Conservation (phyloP, 2,113 vertebrate genomes). For the Limanda limanda region DNA sequence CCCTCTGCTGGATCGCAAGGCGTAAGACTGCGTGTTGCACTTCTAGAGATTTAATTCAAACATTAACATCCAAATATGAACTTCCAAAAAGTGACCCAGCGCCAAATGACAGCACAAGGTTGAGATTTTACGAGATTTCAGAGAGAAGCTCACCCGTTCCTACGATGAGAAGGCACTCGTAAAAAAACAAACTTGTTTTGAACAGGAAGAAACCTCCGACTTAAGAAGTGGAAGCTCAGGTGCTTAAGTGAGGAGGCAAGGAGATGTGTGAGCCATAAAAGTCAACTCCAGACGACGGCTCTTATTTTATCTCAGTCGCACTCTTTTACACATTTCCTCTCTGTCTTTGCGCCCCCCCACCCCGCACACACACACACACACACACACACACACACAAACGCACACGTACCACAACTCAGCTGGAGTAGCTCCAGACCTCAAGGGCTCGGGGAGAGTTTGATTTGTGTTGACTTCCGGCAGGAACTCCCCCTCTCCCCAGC, state of each 20-base stretch:
- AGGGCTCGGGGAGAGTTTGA: conserved; percentile 74
- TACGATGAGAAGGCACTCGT: too few relatives aligned
- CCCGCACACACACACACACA: conserved; percentile 14
- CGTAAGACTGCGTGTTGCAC: neutral
- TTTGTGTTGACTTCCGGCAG: conserved; percentile 78
- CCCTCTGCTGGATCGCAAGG: neutral
- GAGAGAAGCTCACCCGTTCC: too few relatives aligned
- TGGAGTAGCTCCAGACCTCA: conserved; percentile 70
- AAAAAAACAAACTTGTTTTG: too few relatives aligned
- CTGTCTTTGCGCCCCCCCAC: conserved; percentile 1
- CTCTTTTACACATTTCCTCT: conserved; percentile 38
- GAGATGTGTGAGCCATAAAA: conserved; percentile 38
- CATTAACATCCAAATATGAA: too few relatives aligned
- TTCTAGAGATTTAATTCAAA: too few relatives aligned
- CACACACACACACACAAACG: conserved; percentile 21
- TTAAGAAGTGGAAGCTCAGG: conserved; percentile 8
- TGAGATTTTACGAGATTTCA: too few relatives aligned
- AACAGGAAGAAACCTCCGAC: neutral
- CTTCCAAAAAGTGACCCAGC: too few relatives aligned
- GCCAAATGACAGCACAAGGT: too few relatives aligned
- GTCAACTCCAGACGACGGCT: conserved; percentile 35
- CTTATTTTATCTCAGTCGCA: conserved; percentile 35
- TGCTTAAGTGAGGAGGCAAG: conserved; percentile 24
- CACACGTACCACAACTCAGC: conserved; percentile 39
- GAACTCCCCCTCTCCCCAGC: conserved; percentile 60